Percentiles rank a stretch among this genome's conserved stretches.
Conservation (phyloP, 2,113 vertebrate species). For the Bungarus multicinctus region DNA sequence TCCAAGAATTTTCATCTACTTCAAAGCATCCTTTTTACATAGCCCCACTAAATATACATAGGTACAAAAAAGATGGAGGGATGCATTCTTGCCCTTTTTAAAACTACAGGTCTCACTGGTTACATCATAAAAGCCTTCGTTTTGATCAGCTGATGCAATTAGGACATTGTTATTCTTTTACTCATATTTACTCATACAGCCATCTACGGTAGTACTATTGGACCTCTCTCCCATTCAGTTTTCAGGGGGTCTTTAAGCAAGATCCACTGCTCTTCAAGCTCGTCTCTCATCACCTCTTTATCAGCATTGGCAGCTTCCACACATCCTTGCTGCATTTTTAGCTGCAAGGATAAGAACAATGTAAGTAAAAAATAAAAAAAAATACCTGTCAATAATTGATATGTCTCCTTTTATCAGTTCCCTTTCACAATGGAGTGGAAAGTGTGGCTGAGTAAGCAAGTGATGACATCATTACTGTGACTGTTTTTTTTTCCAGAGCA, state of each 20-base stretch:
- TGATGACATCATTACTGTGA: not conserved
- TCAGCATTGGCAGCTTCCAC: not conserved
- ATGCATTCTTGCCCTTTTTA: not conserved
- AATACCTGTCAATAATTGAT: not conserved
- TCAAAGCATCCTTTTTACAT: not conserved
- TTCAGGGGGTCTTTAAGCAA: not conserved
- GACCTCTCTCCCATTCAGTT: not conserved
- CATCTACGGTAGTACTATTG: not conserved
- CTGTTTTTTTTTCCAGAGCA: not conserved
- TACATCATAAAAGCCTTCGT: not conserved
- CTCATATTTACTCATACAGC: no score
- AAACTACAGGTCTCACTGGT: no score
- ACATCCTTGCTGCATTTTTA: not conserved
- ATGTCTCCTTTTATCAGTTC: not conserved
- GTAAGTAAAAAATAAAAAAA: not conserved
- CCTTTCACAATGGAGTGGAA: not conserved
- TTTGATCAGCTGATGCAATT: not conserved
- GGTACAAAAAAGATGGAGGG: not conserved
- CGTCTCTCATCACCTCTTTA: not conserved
- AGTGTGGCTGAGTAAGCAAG: not conserved
- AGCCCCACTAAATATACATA: not conserved
- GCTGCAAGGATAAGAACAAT: not conserved
- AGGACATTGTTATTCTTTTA: not conserved
- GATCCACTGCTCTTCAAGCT: not conserved
- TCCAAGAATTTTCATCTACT: not conserved